Percentiles rank a stretch among this genome's conserved stretches.
These are phyloP conservation scores for Saccostrea cuccullata DNA, from an alignment of 1,140 invertebrate species.

Conservation along the genomic window DNA sequence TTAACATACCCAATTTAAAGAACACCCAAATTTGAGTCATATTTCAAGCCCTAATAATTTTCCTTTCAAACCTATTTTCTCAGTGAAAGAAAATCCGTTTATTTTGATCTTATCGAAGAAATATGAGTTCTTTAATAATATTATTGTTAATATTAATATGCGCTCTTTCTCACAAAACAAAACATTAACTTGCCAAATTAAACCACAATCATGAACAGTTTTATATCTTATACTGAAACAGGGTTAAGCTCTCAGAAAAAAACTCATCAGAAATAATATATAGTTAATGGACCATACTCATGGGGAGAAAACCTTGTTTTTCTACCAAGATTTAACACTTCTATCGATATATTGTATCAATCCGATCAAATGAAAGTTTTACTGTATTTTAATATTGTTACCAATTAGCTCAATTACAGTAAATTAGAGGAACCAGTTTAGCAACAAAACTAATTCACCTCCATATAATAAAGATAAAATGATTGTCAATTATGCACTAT, in stretches of 20 bases:
- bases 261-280: no score
- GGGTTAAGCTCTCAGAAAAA: no score
- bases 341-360: background rate
- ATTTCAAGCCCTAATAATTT: background rate
- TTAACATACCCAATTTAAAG: background rate
- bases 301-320: background rate
- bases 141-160: background rate
- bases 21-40: background rate
- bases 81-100: background rate
- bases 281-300: no score
- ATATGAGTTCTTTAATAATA: background rate
- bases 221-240: background rate
- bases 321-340: background rate
- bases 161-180: background rate
- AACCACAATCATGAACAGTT: background rate
- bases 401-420: background rate
- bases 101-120: background rate
- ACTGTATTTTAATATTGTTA: background rate
- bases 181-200: background rate
- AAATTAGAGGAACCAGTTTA: background rate
- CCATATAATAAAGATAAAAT: background rate
- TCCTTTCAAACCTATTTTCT: background rate
- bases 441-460: background rate
- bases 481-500: background rate
- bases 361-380: background rate